These are phyloP conservation scores for Cyprinella venusta DNA, from an alignment of 2,797 vertebrate genomes.

Conservation along the genomic window DNA sequence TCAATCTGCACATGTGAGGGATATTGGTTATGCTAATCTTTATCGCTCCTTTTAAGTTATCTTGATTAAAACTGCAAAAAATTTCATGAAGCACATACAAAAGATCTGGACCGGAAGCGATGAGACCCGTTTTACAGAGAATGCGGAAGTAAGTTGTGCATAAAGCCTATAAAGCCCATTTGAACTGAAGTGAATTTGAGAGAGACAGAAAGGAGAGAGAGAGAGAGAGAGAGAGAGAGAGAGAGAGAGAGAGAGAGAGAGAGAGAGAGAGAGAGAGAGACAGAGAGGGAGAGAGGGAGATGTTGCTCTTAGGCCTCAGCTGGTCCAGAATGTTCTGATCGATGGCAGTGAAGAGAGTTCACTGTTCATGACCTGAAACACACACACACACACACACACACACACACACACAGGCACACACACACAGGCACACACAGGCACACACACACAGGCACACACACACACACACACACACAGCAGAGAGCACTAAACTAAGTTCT, in stretches of 20 bases:
- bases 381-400: constrained; percentile 13
- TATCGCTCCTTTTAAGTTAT: too few relatives aligned
- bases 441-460: neutral
- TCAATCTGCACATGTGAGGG: too few relatives aligned
- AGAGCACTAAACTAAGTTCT: neutral
- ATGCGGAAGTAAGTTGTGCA: too few relatives aligned
- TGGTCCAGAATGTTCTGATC: constrained; percentile 13
- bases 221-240: neutral
- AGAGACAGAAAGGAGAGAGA: neutral
- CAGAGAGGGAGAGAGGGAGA: neutral
- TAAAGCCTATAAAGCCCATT: too few relatives aligned
- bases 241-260: neutral
- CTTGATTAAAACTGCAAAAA: too few relatives aligned
- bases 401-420: neutral
- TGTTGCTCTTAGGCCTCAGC: neutral
- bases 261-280: neutral
- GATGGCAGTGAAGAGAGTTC: neutral
- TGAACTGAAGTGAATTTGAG: too few relatives aligned
- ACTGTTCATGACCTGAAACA: constrained; percentile 4
- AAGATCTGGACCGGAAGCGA: too few relatives aligned
- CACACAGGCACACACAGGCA: neutral
- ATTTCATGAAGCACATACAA: too few relatives aligned
- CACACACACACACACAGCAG: neutral
- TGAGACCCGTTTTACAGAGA: too few relatives aligned
- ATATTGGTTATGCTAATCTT: too few relatives aligned